phyloP scores from a whole-genome alignment of 2,888 invertebrate genomes.

The Pheosia tremula region DNA sequence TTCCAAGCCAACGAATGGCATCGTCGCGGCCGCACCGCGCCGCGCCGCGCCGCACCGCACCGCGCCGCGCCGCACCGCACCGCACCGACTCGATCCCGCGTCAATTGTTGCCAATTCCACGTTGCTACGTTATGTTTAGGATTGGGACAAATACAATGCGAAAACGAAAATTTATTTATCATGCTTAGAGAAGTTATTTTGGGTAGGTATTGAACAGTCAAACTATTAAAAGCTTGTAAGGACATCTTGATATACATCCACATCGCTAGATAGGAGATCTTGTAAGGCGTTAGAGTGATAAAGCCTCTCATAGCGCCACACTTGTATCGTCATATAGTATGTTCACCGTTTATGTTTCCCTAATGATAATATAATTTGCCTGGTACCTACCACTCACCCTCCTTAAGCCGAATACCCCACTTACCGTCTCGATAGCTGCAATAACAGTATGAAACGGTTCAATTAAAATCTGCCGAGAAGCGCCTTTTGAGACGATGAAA shows the following conservation, averaged over 20 bases:
- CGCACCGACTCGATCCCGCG: not conserved
- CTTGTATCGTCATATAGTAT: too few species aligned
- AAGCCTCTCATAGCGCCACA: too few species aligned
- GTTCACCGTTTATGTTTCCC: not conserved
- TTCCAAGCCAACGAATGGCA: slow-evolving; percentile 44
- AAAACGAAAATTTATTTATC: not conserved
- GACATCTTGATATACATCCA: not conserved
- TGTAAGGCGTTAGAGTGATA: too few species aligned
- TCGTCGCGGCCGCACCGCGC: slow-evolving; percentile 20
- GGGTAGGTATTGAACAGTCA: too few species aligned
- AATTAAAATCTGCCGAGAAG: slow-evolving; percentile 40
- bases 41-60: slow-evolving; percentile 12
- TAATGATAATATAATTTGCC: not conserved
- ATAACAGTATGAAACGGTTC: slow-evolving; percentile 36
- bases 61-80: slow-evolving; percentile 2
- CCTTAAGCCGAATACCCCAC: slow-evolving; percentile 23
- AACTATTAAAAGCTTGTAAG: not conserved
- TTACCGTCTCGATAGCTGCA: slow-evolving; percentile 36
- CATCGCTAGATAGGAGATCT: too few species aligned
- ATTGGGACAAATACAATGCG: not conserved
- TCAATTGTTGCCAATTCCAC: slow-evolving; percentile 6
- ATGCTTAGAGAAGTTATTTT: too few species aligned
- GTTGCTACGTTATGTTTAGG: not conserved
- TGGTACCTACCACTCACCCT: slow-evolving; percentile 4
- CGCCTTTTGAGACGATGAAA: slow-evolving; percentile 18